A percentile compares a stretch with the other conserved stretches of the same genome.
Conservation (phyloP, 2,888 invertebrate species). For the Drosophila limbata region DNA sequence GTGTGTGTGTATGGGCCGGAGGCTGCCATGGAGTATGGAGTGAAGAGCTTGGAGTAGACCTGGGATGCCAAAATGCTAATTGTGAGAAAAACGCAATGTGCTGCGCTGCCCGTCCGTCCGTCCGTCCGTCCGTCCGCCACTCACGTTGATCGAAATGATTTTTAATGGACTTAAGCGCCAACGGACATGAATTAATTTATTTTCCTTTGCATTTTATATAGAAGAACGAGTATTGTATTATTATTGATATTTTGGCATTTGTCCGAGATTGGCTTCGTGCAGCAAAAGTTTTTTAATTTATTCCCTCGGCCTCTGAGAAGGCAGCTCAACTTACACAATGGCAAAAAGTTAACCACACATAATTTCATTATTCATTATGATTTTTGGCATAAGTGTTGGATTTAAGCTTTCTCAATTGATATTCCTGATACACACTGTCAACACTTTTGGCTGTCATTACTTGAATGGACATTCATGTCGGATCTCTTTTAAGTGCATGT, state of each 20-base stretch:
- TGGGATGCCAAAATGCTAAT: constrained; percentile 74
- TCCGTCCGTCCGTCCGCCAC: constrained; percentile 14
- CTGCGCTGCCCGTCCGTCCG: constrained; percentile 13
- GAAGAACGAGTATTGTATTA: constrained; percentile 11
- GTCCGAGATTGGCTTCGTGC: constrained; percentile 32
- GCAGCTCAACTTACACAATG: not conserved
- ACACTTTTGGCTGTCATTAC: constrained; percentile 26
- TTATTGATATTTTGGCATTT: constrained; percentile 9
- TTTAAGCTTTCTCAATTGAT: not conserved
- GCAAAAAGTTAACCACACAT: not conserved
- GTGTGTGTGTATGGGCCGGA: constrained; percentile 15
- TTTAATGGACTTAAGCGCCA: constrained; percentile 71
- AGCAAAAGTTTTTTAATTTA: constrained; percentile 26
- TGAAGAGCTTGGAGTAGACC: not conserved
- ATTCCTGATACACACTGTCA: constrained; percentile 4
- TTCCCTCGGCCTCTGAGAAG: not conserved
- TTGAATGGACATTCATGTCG: constrained; percentile 32
- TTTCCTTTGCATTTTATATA: constrained; percentile 33
- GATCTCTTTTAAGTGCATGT: constrained; percentile 22
- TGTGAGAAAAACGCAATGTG: constrained; percentile 80
- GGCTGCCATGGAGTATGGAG: constrained; percentile 26
- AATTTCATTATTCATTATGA: constrained; percentile 18
- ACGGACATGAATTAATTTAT: constrained; percentile 67
- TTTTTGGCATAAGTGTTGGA: not conserved
- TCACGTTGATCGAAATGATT: constrained; percentile 71